Percentiles rank a stretch among this genome's conserved stretches.
phyloP scores from a whole-genome alignment of 2,797 vertebrate species.

The Phylloscopus collybita region DNA sequence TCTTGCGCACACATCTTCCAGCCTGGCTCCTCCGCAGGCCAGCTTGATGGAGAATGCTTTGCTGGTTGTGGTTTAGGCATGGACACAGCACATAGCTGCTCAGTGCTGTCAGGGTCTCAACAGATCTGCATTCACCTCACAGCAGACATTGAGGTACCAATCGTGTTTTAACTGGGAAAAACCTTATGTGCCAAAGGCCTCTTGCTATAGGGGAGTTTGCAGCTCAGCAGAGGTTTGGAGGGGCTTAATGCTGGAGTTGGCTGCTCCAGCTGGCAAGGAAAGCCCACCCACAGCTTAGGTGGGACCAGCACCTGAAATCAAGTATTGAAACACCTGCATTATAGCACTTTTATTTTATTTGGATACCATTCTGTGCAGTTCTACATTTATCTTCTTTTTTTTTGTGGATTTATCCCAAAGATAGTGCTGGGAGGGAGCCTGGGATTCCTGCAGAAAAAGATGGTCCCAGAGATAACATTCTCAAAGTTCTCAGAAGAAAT shows the following conservation, averaged over 20 bases:
- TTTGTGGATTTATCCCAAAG: background rate
- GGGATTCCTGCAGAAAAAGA: background rate
- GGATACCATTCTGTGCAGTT: background rate
- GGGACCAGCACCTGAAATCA: background rate
- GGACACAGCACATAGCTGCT: background rate
- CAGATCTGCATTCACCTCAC: background rate
- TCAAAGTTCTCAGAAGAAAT: background rate
- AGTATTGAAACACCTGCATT: background rate
- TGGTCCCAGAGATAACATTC: background rate
- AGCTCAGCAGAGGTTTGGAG: background rate
- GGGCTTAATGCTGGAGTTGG: background rate
- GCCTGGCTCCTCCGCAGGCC: background rate
- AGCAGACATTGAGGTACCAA: slow-evolving; percentile 3
- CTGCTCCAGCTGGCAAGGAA: background rate
- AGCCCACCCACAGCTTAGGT: background rate
- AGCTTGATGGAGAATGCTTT: background rate
- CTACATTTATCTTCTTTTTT: background rate
- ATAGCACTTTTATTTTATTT: background rate
- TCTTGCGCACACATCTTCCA: slow-evolving; percentile 21
- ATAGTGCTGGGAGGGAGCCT: background rate
- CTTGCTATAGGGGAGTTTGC: background rate
- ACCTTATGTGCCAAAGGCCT: slow-evolving; percentile 6
- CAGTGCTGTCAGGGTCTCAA: slow-evolving; percentile 36
- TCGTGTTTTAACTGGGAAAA: slow-evolving; percentile 7
- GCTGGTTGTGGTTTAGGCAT: slow-evolving; percentile 55